phyloP scores from a whole-genome alignment of 1,140 invertebrate species.

The Nomia melanderi region DNA sequence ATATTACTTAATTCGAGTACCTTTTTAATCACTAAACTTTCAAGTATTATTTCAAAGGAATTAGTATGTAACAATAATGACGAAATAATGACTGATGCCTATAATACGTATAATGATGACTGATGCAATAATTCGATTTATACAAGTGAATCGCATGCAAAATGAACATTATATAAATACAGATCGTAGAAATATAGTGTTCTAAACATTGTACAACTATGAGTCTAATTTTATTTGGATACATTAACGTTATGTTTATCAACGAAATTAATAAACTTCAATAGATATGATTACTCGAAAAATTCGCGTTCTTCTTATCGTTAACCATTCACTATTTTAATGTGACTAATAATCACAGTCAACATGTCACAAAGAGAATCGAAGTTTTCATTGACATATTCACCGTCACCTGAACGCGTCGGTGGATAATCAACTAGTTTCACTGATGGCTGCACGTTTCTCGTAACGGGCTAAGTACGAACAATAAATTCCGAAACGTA shows the following conservation, averaged over 20 bases:
- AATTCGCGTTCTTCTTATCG: not conserved
- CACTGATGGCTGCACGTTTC: constrained; percentile 35
- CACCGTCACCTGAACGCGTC: not conserved
- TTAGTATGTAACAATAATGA: not conserved
- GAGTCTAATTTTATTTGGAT: not conserved
- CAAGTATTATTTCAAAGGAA: not conserved
- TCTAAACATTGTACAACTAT: too few relatives aligned
- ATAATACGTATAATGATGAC: not conserved
- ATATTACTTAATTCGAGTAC: too few relatives aligned
- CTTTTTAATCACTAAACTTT: too few relatives aligned
- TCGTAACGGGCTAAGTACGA: constrained; percentile 60
- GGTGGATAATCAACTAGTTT: not conserved
- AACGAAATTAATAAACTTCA: not conserved
- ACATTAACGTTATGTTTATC: not conserved
- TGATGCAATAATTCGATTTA: not conserved
- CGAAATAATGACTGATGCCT: not conserved
- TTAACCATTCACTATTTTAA: not conserved
- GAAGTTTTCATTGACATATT: not conserved
- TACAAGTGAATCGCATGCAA: not conserved
- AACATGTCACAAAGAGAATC: not conserved
- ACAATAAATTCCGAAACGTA: constrained; percentile 63
- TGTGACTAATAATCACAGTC: not conserved
- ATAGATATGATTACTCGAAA: not conserved
- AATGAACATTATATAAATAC: too few relatives aligned
- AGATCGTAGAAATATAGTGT: too few relatives aligned